Evolutionary conservation across 1,140 invertebrate species (phyloP).

Genomic region (Babylonia areolata): DNA sequence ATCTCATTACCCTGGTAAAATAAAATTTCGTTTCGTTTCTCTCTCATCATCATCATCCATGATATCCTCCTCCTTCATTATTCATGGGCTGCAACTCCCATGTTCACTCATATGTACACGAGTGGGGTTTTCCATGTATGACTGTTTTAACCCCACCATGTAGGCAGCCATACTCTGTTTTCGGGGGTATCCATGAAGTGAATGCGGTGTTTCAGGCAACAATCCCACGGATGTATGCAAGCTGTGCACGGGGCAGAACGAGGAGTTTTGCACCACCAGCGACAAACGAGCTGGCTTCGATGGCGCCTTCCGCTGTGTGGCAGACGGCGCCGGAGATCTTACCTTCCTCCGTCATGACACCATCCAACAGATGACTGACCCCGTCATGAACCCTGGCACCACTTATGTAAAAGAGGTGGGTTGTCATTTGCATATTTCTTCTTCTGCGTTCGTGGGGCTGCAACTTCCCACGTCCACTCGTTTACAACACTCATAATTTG

Average conservation of each 20-base stretch:
- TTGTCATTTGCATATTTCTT: neutral
- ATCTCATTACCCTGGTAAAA: too few species aligned
- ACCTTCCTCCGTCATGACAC: constrained; percentile 90
- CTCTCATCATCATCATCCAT: too few species aligned
- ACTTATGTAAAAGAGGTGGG: constrained; percentile 33
- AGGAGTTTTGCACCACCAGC: constrained; percentile 85
- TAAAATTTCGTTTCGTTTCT: too few species aligned
- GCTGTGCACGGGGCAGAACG: constrained; percentile 84
- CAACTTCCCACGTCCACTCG: too few species aligned
- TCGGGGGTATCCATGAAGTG: neutral
- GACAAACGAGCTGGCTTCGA: constrained; percentile 94
- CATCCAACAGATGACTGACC: constrained; percentile 74
- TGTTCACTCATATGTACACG: too few species aligned
- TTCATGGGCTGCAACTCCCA: too few species aligned
- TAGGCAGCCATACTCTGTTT: too few species aligned
- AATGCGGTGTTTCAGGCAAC: constrained; percentile 79
- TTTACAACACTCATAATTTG: too few species aligned
- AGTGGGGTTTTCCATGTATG: too few species aligned
- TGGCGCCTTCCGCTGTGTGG: constrained; percentile 88
- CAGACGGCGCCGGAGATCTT: constrained; percentile 86
- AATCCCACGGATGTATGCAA: constrained; percentile 89
- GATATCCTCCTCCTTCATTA: too few species aligned
- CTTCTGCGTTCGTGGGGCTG: too few species aligned
- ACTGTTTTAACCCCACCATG: too few species aligned
- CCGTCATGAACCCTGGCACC: constrained; percentile 7